Conservation (phyloP, 2,113 vertebrate species). For the Pygoscelis antarcticus region DNA sequence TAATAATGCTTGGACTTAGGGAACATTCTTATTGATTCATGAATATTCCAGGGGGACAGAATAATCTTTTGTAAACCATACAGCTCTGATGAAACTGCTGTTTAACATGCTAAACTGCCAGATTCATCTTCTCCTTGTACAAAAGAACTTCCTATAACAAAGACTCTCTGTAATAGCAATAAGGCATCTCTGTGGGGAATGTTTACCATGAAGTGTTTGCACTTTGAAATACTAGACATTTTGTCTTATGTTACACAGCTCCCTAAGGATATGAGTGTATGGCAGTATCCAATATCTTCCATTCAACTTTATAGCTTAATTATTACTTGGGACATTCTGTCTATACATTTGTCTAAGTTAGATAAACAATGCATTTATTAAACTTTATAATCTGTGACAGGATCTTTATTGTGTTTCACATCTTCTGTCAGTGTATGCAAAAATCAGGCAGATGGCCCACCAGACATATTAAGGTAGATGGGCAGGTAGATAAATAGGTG, state of each 20-base stretch:
- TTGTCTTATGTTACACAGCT: neutral
- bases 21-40: conserved; percentile 71
- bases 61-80: conserved; percentile 65
- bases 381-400: neutral
- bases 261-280: neutral
- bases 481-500: neutral
- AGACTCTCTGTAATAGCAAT: conserved; percentile 49
- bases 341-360: neutral
- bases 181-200: conserved; percentile 45
- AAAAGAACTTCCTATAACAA: conserved; percentile 65
- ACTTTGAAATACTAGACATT: conserved; percentile 24
- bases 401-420: neutral
- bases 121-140: conserved; percentile 59
- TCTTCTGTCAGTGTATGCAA: neutral
- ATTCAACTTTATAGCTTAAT: neutral
- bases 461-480: neutral
- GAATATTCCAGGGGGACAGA: conserved; percentile 68
- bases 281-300: neutral
- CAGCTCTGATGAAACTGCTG: conserved; percentile 54
- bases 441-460: neutral
- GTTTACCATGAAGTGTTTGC: conserved; percentile 50
- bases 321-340: neutral
- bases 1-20: conserved; percentile 52
- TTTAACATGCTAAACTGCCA: conserved; percentile 64
- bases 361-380: neutral